Conservation (phyloP, 1,140 invertebrate genomes). For the Conus ventricosus region DNA sequence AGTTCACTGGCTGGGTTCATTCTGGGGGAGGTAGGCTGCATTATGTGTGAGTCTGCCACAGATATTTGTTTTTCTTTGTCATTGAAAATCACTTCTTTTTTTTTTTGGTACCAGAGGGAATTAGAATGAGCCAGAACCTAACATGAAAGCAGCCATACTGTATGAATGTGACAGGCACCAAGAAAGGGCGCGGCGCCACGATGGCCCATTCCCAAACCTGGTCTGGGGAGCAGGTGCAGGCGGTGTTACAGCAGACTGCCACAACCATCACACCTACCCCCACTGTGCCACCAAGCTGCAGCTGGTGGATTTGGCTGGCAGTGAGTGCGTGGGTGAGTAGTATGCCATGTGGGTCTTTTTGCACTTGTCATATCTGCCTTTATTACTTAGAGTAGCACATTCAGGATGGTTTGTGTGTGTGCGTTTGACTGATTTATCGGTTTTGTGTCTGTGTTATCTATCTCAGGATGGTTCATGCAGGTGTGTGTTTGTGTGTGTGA, state of each 20-base stretch:
- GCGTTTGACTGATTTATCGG: not conserved
- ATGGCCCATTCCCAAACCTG: constrained; percentile 39
- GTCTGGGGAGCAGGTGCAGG: constrained; percentile 28
- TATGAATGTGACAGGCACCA: not conserved
- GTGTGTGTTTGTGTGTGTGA: not conserved
- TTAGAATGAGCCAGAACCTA: too few relatives aligned
- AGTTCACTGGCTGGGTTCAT: too few relatives aligned
- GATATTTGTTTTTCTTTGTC: too few relatives aligned
- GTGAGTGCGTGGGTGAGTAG: constrained; percentile 83
- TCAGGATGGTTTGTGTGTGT: too few relatives aligned
- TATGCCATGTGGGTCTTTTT: too few relatives aligned
- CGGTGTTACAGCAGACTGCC: constrained; percentile 31
- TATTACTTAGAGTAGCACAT: too few relatives aligned
- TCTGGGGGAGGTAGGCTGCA: too few relatives aligned
- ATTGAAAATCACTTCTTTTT: too few relatives aligned
- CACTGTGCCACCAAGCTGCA: constrained; percentile 81
- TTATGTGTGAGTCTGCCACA: too few relatives aligned
- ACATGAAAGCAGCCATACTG: too few relatives aligned
- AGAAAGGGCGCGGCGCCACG: not conserved
- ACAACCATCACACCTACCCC: not conserved
- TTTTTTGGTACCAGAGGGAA: too few relatives aligned
- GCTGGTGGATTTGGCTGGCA: constrained; percentile 94
- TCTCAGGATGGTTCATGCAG: not conserved
- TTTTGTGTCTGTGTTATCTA: not conserved
- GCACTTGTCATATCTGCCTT: too few relatives aligned